Evolutionary conservation across 2,888 invertebrate species (phyloP).

Genomic region (Abrostola triplasia): DNA sequence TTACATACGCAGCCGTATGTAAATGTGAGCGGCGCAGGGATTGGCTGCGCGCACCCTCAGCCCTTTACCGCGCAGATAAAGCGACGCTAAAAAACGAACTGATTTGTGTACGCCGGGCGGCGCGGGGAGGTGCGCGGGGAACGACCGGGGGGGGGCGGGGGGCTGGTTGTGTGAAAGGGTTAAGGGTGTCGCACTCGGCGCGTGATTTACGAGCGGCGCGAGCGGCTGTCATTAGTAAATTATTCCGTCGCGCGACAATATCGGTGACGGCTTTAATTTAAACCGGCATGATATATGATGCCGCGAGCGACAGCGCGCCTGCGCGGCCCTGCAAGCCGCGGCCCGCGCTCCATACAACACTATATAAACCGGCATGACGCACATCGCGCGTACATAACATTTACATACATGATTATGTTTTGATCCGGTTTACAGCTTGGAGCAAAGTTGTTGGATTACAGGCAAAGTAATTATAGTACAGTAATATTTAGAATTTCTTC

Average conservation of each 20-base stretch:
- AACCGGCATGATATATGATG: conserved; percentile 75
- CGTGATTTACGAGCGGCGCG: conserved; percentile 66
- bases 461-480: too few species aligned
- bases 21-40: conserved; percentile 66
- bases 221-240: conserved; percentile 65
- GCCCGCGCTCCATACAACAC: conserved; percentile 42
- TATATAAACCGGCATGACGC: conserved; percentile 11
- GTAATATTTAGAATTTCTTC: too few species aligned
- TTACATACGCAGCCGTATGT: conserved; percentile 63
- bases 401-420: too few species aligned
- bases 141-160: conserved; percentile 21
- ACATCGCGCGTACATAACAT: too few species aligned
- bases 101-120: conserved; percentile 52
- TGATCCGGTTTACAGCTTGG: too few species aligned
- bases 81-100: conserved; percentile 59
- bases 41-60: conserved; percentile 61
- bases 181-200: conserved; percentile 58
- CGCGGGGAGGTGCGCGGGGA: conserved; percentile 21
- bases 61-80: conserved; percentile 47
- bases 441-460: too few species aligned
- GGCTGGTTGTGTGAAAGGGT: conserved; percentile 54
- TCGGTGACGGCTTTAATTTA: conserved; percentile 78
- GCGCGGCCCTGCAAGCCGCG: conserved; percentile 16
- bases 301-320: conserved; percentile 11
- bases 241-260: conserved; percentile 69